These are phyloP conservation scores for Pseudomyrmex concolor DNA, from an alignment of 1,140 invertebrate species.

Conservation along the genomic window DNA sequence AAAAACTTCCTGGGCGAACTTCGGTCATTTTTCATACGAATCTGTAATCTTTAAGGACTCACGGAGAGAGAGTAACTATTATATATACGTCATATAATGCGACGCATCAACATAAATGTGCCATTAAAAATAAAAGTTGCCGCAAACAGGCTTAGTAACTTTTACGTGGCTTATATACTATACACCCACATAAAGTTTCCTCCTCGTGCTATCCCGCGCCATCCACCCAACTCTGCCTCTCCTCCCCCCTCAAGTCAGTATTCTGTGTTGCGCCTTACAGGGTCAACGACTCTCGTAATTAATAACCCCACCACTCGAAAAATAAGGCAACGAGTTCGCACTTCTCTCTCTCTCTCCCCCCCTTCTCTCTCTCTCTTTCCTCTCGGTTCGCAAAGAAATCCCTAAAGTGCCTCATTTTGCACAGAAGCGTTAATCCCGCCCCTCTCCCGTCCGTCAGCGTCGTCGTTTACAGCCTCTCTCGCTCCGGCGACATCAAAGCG, in stretches of 20 bases:
- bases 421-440: constrained; percentile 51
- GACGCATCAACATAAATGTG: constrained; percentile 13
- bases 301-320: constrained; percentile 46
- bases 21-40: constrained; percentile 20
- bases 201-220: not conserved
- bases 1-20: constrained; percentile 2
- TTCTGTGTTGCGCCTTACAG: too few species aligned
- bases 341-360: not conserved
- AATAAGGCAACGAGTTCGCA: constrained; percentile 33
- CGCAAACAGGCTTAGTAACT: not conserved
- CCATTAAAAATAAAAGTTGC: constrained; percentile 31
- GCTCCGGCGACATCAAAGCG: constrained; percentile 67
- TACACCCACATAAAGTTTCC: not conserved
- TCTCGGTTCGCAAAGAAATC: constrained; percentile 62
- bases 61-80: not conserved
- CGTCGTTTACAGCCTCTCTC: constrained; percentile 55
- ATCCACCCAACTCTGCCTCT: too few species aligned
- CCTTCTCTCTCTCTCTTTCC: constrained; percentile 13
- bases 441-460: not conserved
- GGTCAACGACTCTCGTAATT: constrained; percentile 56
- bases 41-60: constrained; percentile 26
- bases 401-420: constrained; percentile 65
- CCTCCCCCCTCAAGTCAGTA: not conserved
- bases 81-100: not conserved
- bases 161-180: not conserved